Conservation (phyloP, 2,113 vertebrate species). For the Vulpes ferrilata region DNA sequence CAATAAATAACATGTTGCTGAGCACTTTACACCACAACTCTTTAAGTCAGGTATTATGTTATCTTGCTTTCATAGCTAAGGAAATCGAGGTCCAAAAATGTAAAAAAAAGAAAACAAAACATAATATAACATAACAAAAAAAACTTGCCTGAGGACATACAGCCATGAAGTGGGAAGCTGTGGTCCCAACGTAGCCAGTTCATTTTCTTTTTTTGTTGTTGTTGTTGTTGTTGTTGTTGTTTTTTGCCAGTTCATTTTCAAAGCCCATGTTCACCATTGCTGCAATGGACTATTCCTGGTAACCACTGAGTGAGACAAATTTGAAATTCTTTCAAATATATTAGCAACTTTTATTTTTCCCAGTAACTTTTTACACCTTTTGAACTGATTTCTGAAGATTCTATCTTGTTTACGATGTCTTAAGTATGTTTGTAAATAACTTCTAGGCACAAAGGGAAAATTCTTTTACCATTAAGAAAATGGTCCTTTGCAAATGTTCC, state of each 20-base stretch:
- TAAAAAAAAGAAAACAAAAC: not conserved
- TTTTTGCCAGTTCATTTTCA: not conserved
- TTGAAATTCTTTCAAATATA: not conserved
- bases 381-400: not conserved
- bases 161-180: not conserved
- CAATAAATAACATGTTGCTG: not conserved
- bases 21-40: not conserved
- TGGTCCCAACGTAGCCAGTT: not conserved
- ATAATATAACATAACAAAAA: not conserved
- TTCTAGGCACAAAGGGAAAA: not conserved
- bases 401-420: not conserved
- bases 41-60: not conserved
- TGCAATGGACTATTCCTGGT: not conserved
- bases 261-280: not conserved
- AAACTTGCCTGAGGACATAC: not conserved
- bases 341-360: not conserved
- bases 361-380: not conserved
- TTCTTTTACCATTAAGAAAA: not conserved
- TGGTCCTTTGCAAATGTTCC: not conserved
- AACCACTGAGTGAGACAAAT: not conserved
- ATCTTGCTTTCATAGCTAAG: not conserved
- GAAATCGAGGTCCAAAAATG: not conserved
- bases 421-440: not conserved
- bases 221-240: too few relatives aligned
- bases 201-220: too few relatives aligned